Evolutionary conservation across 1,140 invertebrate species (phyloP), one percentile per base, ranked within the genome.

Genomic region (Pinna nobilis): DNA sequence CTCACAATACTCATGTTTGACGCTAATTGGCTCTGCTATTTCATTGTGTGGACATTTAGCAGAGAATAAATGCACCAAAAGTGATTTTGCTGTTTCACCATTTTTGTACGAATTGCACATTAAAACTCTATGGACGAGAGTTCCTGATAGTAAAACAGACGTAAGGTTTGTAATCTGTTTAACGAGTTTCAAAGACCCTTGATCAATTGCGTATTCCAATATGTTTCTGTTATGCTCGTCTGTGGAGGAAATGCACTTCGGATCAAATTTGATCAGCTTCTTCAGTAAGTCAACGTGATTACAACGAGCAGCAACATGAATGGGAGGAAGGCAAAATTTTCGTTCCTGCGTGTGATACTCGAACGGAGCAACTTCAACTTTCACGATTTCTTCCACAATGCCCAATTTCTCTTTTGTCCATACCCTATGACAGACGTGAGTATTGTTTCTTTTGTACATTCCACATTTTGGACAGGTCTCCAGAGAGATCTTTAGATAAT

Each of bases 201-300:
- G 35, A 11, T 74, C 65, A 23, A 74, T 37, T 32, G 72, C 72
- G 33, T 68, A 68, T 11, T 68, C n/a, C 15, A 74, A 11, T 28
- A 61, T 30, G 37, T 32, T 67, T 11, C 65, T 49, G 33, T 37
- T 49, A 15, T 55, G 30, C 6, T 47, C 57, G 25, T 74, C 70
- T 0, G 18, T n/a, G 11, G 32, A 37, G 4, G 57, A 55, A 3
- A 50, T 47, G 13, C 39, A 37, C 28, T 7, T 44, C 15, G 33
- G 37, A n/a, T 68, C 35, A 55, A 63, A 50, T 23, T 64, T 60
- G 3, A 41, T 4, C 30, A 74, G 28, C 55, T 74, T 74, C 49
- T 60, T 68, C 37, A 69, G 23, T 15, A 44, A 39, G 18, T 33
- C 30, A 32, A 55, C 13, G 11, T 60, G 68, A 49, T 50, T 59